Conservation (phyloP, 2,797 vertebrate species). For the Coregonus ussuriensis region DNA sequence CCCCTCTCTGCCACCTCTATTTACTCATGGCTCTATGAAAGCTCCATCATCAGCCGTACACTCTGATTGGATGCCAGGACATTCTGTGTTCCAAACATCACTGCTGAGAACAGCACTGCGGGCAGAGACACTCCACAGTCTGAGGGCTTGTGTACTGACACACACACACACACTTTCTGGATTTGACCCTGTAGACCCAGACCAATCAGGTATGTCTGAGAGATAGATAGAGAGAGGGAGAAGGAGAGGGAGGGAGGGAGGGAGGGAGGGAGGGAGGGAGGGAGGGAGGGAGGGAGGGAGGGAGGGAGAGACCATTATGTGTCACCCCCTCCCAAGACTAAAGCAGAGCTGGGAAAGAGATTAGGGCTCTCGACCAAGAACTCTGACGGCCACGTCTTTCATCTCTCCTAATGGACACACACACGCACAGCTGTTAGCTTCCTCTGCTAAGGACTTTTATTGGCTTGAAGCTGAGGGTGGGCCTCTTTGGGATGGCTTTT, state of each 20-base stretch:
- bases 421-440: not conserved
- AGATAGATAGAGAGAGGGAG: not conserved
- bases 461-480: constrained; percentile 44
- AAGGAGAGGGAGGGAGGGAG: not conserved
- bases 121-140: no score
- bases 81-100: constrained; percentile 44
- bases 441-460: constrained; percentile 19
- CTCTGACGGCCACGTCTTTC: constrained; percentile 48
- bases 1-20: not conserved
- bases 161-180: no score
- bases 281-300: constrained; percentile 5
- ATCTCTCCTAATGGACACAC: constrained; percentile 17
- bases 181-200: no score
- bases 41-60: constrained; percentile 29
- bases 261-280: constrained; percentile 20
- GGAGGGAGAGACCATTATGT: constrained; percentile 26
- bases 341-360: constrained; percentile 35
- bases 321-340: constrained; percentile 28
- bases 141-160: no score
- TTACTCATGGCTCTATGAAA: not conserved
- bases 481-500: constrained; percentile 50
- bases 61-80: constrained; percentile 45
- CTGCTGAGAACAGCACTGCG: not conserved
- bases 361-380: constrained; percentile 27
- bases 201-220: no score